phyloP scores from a whole-genome alignment of 2,888 invertebrate species.

The Brachyptera risi region DNA sequence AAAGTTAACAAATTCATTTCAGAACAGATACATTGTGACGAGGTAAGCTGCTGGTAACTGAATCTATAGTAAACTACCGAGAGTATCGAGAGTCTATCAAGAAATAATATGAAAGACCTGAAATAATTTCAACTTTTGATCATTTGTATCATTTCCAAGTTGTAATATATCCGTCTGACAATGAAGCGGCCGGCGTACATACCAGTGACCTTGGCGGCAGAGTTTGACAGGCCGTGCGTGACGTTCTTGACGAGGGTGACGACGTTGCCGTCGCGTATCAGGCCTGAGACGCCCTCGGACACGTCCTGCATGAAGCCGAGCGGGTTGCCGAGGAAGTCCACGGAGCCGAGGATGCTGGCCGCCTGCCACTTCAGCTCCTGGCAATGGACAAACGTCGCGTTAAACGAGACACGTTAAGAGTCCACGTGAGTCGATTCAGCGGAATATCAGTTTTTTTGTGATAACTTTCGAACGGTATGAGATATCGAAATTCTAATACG shows the following conservation, averaged over 20 bases:
- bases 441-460: constrained; percentile 76
- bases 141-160: too few relatives aligned
- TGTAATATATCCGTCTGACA: too few relatives aligned
- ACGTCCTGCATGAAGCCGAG: constrained; percentile 93
- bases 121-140: too few relatives aligned
- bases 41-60: too few relatives aligned
- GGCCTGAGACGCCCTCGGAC: constrained; percentile 87
- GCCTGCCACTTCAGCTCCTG: constrained; percentile 90
- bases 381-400: constrained; percentile 60
- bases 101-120: too few relatives aligned
- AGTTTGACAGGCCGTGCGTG: constrained; percentile 95
- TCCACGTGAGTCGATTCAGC: constrained; percentile 89
- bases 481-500: too few relatives aligned
- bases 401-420: constrained; percentile 76
- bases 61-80: too few relatives aligned
- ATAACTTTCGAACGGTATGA: too few relatives aligned
- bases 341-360: constrained; percentile 89
- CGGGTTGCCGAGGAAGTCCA: constrained; percentile 97
- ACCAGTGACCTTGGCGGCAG: constrained; percentile 90
- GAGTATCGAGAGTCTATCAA: too few relatives aligned
- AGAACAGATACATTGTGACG: too few relatives aligned
- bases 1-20: too few relatives aligned
- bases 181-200: too few relatives aligned
- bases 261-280: constrained; percentile 90
- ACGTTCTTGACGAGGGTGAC: constrained; percentile 90